Percentiles rank a stretch among this genome's conserved stretches.
These are phyloP conservation scores for Stratiomys singularior DNA, from an alignment of 2,888 invertebrate genomes.

Conservation along the genomic window DNA sequence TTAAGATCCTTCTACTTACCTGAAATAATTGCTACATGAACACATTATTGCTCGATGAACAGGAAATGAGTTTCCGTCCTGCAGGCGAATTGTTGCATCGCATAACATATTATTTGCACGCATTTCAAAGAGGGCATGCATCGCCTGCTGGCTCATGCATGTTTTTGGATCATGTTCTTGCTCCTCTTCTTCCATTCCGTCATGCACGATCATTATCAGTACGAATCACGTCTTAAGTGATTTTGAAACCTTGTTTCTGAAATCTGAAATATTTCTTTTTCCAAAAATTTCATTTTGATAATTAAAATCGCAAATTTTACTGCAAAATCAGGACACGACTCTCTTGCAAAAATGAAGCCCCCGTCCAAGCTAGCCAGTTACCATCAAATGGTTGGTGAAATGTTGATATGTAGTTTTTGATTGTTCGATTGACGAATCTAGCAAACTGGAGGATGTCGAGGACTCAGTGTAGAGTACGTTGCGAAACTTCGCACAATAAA, in stretches of 20 bases:
- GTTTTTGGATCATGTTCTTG: conserved; percentile 54
- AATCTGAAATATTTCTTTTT: background rate
- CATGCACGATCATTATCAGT: conserved; percentile 5
- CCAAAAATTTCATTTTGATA: background rate
- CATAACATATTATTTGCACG: conserved; percentile 85
- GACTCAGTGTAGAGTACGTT: background rate
- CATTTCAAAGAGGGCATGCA: conserved; percentile 86
- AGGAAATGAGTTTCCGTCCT: conserved; percentile 83
- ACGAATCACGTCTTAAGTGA: background rate
- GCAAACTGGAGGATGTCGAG: background rate
- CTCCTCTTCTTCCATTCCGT: conserved; percentile 52
- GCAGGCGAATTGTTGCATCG: conserved; percentile 84
- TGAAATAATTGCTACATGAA: conserved; percentile 91
- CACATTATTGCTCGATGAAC: conserved; percentile 88
- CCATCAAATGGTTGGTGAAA: background rate
- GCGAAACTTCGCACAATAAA: background rate
- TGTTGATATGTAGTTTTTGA: background rate
- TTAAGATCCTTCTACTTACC: conserved; percentile 71
- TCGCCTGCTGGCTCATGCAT: conserved; percentile 84
- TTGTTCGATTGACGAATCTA: background rate
- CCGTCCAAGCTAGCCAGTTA: background rate
- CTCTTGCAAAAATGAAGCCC: too few relatives aligned
- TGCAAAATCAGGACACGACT: too few relatives aligned
- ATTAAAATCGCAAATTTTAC: background rate
- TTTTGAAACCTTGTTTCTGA: background rate